These are phyloP conservation scores for Poecilia gillii DNA, from an alignment of 2,797 vertebrate genomes.

Conservation along the genomic window DNA sequence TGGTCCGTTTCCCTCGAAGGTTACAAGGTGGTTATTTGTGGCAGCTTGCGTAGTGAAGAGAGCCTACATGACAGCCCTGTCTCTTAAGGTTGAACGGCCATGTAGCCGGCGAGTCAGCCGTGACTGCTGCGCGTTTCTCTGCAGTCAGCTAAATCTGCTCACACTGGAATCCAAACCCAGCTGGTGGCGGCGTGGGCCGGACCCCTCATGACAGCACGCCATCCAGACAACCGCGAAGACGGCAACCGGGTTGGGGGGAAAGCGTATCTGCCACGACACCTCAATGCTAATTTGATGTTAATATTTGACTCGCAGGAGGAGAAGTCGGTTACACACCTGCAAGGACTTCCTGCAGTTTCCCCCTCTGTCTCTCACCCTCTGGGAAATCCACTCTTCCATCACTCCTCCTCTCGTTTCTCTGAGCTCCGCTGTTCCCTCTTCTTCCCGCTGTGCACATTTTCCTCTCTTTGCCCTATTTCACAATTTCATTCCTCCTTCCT, in stretches of 20 bases:
- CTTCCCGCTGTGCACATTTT: constrained; percentile 11
- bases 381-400: constrained; percentile 21
- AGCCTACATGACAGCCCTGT: not conserved
- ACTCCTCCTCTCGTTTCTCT: constrained; percentile 5
- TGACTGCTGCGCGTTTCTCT: constrained; percentile 5
- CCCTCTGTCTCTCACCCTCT: not conserved
- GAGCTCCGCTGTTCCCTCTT: constrained; percentile 1
- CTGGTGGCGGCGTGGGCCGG: constrained; percentile 4
- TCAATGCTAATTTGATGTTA: constrained; percentile 19
- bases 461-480: constrained; percentile 16
- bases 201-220: constrained; percentile 11
- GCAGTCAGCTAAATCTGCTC: not conserved
- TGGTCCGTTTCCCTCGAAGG: constrained; percentile 1
- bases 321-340: constrained; percentile 19
- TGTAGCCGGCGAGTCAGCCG: constrained; percentile 23
- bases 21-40: constrained; percentile 14
- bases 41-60: not conserved
- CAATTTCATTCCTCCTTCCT: constrained; percentile 10
- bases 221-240: constrained; percentile 15
- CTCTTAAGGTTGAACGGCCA: constrained; percentile 19
- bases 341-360: not conserved
- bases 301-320: constrained; percentile 14
- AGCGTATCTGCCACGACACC: constrained; percentile 8
- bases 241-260: not conserved
- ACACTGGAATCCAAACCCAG: constrained; percentile 19